These are phyloP conservation scores for Psylliodes chrysocephalus DNA, from an alignment of 2,888 invertebrate genomes.

Conservation along the genomic window DNA sequence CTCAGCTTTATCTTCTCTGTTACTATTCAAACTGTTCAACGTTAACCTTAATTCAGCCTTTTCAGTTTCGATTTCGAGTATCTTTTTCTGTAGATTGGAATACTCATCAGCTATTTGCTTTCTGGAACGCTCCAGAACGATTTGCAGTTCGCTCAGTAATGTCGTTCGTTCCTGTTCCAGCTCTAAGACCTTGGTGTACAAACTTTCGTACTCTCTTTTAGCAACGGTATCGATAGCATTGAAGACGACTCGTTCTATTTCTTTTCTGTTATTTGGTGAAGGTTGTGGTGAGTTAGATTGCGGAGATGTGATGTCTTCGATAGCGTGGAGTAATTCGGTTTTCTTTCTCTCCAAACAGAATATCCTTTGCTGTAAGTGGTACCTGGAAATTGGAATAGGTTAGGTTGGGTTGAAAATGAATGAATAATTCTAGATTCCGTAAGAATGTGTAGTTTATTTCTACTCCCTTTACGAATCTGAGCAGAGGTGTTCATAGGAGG, in stretches of 20 bases:
- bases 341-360: slow-evolving; percentile 47
- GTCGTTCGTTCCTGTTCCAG: slow-evolving; percentile 47
- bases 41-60: slow-evolving; percentile 36
- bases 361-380: slow-evolving; percentile 44
- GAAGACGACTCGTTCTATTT: slow-evolving; percentile 36
- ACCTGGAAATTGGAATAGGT: too few relatives aligned
- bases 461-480: too few relatives aligned
- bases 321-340: slow-evolving; percentile 44
- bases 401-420: too few relatives aligned
- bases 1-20: slow-evolving; percentile 1
- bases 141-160: slow-evolving; percentile 45
- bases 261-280: slow-evolving; percentile 25
- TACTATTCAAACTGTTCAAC: slow-evolving; percentile 6
- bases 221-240: slow-evolving; percentile 35
- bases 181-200: slow-evolving; percentile 46
- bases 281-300: slow-evolving; percentile 7
- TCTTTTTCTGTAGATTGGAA: slow-evolving; percentile 44
- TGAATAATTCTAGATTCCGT: too few relatives aligned
- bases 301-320: slow-evolving; percentile 42
- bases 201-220: slow-evolving; percentile 43
- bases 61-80: slow-evolving; percentile 45
- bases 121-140: slow-evolving; percentile 45
- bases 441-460: too few relatives aligned
- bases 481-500: too few relatives aligned
- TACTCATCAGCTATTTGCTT: slow-evolving; percentile 49